Conservation (phyloP, 2,797 vertebrate genomes). For the Botia kubotai region DNA sequence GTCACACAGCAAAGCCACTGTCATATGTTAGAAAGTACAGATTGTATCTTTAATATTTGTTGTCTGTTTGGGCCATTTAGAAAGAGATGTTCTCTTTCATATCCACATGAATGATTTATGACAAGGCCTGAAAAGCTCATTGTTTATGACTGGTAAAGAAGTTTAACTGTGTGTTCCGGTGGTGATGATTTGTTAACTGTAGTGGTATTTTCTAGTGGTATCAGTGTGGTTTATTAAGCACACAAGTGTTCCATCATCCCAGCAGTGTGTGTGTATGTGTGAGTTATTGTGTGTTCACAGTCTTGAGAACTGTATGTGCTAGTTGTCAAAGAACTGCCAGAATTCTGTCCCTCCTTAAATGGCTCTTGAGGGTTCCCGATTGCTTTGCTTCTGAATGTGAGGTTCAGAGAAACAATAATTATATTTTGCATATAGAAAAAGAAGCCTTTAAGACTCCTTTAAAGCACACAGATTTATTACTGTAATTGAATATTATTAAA, state of each 20-base stretch:
- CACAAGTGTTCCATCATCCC: conserved; percentile 17
- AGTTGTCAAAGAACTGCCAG: conserved; percentile 29
- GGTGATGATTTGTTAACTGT: conserved; percentile 18
- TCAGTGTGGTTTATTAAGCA: conserved; percentile 39
- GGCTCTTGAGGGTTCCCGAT: conserved; percentile 3
- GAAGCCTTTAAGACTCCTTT: background rate
- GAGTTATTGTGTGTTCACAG: conserved; percentile 24
- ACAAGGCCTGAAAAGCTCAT: background rate
- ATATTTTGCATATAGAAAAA: background rate
- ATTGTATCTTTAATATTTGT: background rate
- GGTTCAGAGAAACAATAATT: background rate
- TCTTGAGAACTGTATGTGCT: conserved; percentile 34
- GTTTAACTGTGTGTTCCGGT: conserved; percentile 5
- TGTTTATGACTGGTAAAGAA: background rate
- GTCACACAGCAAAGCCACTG: conserved; percentile 49
- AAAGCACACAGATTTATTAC: background rate
- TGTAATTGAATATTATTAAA: background rate
- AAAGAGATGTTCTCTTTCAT: background rate
- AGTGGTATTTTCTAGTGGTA: conserved; percentile 8
- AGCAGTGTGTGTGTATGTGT: conserved; percentile 2
- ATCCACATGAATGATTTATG: background rate
- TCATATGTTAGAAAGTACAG: background rate
- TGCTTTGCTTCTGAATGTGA: background rate
- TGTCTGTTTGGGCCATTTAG: no score
- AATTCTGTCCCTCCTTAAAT: conserved; percentile 16